Percentiles rank a stretch among this genome's conserved stretches.
Evolutionary conservation across 2,113 vertebrate genomes (phyloP).

Genomic region (Petaurus breviceps): DNA sequence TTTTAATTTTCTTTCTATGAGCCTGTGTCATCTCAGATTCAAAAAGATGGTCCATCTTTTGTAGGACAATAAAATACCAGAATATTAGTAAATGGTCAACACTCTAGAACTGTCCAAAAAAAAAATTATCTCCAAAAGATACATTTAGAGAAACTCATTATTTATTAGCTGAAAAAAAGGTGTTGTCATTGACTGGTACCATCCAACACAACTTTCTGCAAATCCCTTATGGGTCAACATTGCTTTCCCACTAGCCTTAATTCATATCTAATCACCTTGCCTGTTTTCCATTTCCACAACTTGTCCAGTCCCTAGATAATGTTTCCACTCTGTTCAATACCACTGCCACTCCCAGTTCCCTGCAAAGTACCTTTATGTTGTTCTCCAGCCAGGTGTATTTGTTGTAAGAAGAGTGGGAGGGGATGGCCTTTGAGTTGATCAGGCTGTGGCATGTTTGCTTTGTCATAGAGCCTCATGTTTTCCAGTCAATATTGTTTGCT

Average conservation of each 20-base stretch:
- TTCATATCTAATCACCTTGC: not conserved
- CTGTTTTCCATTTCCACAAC: not conserved
- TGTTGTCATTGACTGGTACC: not conserved
- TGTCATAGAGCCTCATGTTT: not conserved
- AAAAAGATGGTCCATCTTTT: not conserved
- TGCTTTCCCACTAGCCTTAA: not conserved
- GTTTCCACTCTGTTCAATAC: not conserved
- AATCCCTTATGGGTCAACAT: not conserved
- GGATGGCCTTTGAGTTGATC: not conserved
- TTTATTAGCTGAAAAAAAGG: not conserved
- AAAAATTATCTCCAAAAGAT: not conserved
- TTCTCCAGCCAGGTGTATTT: not conserved
- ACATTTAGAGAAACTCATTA: not conserved
- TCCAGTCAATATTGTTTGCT: not conserved
- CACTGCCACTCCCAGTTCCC: not conserved
- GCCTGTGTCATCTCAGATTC: not conserved
- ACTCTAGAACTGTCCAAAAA: not conserved
- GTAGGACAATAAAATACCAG: not conserved
- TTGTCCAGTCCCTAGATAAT: not conserved
- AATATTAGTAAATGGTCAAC: not conserved
- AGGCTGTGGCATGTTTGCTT: not conserved
- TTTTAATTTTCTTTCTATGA: too few species aligned
- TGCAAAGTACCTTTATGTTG: not conserved
- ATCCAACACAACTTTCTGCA: not conserved
- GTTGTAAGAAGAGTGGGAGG: not conserved